Evolutionary conservation across 2,888 invertebrate genomes (phyloP).

Genomic region (Eupsilia transversa): DNA sequence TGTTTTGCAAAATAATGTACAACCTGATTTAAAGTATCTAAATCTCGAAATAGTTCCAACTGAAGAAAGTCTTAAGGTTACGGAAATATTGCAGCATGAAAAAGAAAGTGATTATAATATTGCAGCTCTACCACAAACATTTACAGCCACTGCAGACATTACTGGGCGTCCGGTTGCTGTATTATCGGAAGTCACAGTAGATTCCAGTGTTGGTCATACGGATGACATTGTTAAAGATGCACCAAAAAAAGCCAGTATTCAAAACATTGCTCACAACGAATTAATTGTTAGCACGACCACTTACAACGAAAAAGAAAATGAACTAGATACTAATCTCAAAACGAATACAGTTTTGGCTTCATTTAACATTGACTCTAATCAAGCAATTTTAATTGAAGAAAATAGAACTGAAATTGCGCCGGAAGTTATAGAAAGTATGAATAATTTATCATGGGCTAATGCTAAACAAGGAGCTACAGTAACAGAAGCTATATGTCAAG

Average conservation of each 20-base stretch:
- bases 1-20: conserved; percentile 69
- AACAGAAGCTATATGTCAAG: conserved; percentile 90
- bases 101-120: conserved; percentile 78
- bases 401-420: conserved; percentile 86
- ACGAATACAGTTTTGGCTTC: conserved; percentile 72
- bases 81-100: conserved; percentile 82
- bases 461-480: conserved; percentile 84
- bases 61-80: conserved; percentile 77
- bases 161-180: conserved; percentile 88
- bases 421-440: conserved; percentile 74
- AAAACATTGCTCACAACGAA: conserved; percentile 89
- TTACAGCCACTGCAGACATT: conserved; percentile 85
- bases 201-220: conserved; percentile 80
- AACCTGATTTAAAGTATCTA: conserved; percentile 77
- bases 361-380: conserved; percentile 78
- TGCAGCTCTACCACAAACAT: conserved; percentile 66
- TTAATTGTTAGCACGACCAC: conserved; percentile 89
- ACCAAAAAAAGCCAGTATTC: conserved; percentile 85
- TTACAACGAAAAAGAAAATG: conserved; percentile 90
- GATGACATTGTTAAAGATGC: conserved; percentile 61
- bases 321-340: conserved; percentile 62
- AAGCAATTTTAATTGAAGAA: conserved; percentile 89
- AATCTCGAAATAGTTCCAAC: conserved; percentile 75
- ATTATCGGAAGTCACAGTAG: conserved; percentile 85
- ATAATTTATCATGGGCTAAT: conserved; percentile 74